Evolutionary conservation across 2,113 vertebrate genomes (phyloP), one percentile per base, ranked within the genome.

Genomic region (Psammodynastes pulverulentus): DNA sequence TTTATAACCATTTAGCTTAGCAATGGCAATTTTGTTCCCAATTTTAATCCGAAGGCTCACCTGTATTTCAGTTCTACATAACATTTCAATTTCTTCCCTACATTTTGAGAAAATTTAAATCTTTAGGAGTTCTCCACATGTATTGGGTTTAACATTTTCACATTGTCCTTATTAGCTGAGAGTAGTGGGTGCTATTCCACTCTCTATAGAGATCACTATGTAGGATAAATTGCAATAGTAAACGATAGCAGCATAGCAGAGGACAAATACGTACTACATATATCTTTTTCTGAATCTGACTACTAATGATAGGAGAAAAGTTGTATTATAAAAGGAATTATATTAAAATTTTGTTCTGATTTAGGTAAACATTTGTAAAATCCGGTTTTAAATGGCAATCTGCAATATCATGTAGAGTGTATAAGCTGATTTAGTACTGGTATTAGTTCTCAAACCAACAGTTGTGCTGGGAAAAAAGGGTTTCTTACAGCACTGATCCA

Each of bases 401-500:
- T 72, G 13, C 10, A 39, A 46, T 29, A 53, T 79, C n/a, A 56
- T 5, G 7, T 46, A 24, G 48, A 23, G 3, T 46, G 67, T 48
- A n/a, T 9, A 86, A 84, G 39, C 10, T 85, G 72, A 58, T 12
- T n/a, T 48, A 49, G 43, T 26, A 58, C 23, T 2, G 7, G 54
- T 54, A 86, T 86, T 48, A 48, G 13, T 84, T 46, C 39, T 85
- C 23, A 88, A 96, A 97, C 95, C 95, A 95, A 96, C 95, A 95
- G 96, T 93, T 96, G 92, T 95, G 94, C 95, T 91, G 95, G 93
- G 10, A 21, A 51, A 51, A 45, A 88, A 3, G 39, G 39, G 4
- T 62, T 94, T 97, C 98, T 96, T 98, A 99, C 99, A 96, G 98
- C 98, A 94, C 98, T 98, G 88, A 96, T 98, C 98, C 98, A 99